Evolutionary conservation across 2,888 invertebrate species (phyloP), one percentile per base, ranked within the genome.

Genomic region (Reticulitermes lucifugus): DNA sequence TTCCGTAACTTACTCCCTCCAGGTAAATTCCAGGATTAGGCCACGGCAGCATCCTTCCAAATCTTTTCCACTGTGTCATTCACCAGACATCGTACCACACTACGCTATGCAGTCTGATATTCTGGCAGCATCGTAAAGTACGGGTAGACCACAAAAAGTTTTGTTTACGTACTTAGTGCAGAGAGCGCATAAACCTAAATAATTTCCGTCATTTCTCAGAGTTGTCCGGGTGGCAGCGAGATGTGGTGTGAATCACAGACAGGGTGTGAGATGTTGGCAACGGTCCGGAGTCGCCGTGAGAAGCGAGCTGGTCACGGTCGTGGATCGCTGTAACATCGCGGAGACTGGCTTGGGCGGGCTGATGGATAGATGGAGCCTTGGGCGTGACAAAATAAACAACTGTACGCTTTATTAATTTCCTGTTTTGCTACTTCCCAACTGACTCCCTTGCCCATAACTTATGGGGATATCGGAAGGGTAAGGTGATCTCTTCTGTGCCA

Each of bases 321-420:
- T 41, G 14, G 18, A 41, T 41, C 73, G 18, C 21, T 18, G 18
- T 29, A 4, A 70, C 70, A 70, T 14, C 70, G 29, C 29, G 73
- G 73, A 73, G 29, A 29, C 73, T 70, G 2, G 73, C 41, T 41
- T 35, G 29, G 73, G 73, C 73, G 73, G 77, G 46, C 43, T 35
- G 46, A 43, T 46, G 41, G 77, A 77, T 77, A 77, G 46, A 77
- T 46, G 77, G 41, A 43, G 22, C 35, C 77, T 14, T 51, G 77
- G 77, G 77, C 43, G 70, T 25, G 81, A 81, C 81, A 81, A 43
- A 81, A 43, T 43, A 81, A 81, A 81, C 81, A 81, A 21, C 65
- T 70, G 65, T 43, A 65, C 65, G 81, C 81, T 65, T 65, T 81
- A 81, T 81, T 81, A 81, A 81, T 81, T 81, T 81, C 81, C 81